Conservation (phyloP, 1,140 invertebrate species). For the Rhynchophorus ferrugineus region DNA sequence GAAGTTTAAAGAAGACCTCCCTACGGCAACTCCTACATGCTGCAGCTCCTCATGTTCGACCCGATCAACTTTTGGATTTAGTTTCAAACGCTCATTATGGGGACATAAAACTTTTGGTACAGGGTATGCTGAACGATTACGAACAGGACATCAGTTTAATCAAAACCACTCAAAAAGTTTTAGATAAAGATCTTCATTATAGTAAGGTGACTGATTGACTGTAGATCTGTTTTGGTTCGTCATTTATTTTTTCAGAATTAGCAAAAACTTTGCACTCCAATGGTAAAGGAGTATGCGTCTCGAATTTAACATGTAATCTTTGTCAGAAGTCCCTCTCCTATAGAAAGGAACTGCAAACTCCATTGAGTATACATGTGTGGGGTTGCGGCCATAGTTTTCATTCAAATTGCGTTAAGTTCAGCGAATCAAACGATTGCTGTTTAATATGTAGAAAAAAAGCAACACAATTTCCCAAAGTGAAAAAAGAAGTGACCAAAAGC, state of each 20-base stretch:
- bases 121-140: slow-evolving; percentile 45
- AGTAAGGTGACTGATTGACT: slow-evolving; percentile 30
- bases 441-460: slow-evolving; percentile 31
- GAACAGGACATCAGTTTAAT: slow-evolving; percentile 42
- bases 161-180: slow-evolving; percentile 34
- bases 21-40: slow-evolving; percentile 44
- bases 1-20: slow-evolving; percentile 28
- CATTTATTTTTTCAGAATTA: slow-evolving; percentile 34
- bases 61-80: slow-evolving; percentile 44
- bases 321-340: slow-evolving; percentile 32
- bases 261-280: slow-evolving; percentile 31
- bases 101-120: slow-evolving; percentile 44
- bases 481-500: slow-evolving; percentile 15
- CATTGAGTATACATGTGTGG: slow-evolving; percentile 29
- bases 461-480: slow-evolving; percentile 19
- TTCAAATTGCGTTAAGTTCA: slow-evolving; percentile 25
- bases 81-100: slow-evolving; percentile 45
- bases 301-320: slow-evolving; percentile 27
- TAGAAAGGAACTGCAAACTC: slow-evolving; percentile 18
- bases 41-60: slow-evolving; percentile 47
- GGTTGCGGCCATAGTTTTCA: slow-evolving; percentile 39
- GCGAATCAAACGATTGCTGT: slow-evolving; percentile 28
- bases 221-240: too few species aligned
- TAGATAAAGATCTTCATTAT: slow-evolving; percentile 41
- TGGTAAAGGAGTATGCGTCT: slow-evolving; percentile 30